These are phyloP conservation scores for Amphiprion ocellaris DNA, from an alignment of 2,113 vertebrate genomes.

Conservation along the genomic window DNA sequence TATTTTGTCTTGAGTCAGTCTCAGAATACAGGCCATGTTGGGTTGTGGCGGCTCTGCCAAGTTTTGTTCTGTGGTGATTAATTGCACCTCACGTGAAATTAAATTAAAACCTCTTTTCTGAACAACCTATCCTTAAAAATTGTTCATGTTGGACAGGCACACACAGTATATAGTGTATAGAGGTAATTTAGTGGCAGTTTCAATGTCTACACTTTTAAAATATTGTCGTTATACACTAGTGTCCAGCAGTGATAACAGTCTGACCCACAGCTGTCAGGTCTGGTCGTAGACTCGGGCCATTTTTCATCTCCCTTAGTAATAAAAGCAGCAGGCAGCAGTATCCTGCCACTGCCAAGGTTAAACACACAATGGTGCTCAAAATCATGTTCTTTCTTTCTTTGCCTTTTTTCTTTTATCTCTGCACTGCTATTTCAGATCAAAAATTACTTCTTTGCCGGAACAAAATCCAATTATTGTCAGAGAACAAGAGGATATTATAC, in stretches of 20 bases:
- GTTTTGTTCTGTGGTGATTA: not conserved
- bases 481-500: slow-evolving; percentile 19
- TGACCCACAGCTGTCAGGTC: slow-evolving; percentile 32
- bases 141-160: not conserved
- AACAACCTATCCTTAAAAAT: not conserved
- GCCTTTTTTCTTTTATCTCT: not conserved
- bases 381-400: slow-evolving; percentile 4
- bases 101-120: too few species aligned
- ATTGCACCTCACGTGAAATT: not conserved
- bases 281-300: slow-evolving; percentile 7
- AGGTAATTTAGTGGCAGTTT: too few species aligned
- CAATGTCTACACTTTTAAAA: not conserved
- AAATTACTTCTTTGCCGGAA: not conserved
- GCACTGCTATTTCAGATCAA: slow-evolving; percentile 17
- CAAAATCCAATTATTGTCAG: slow-evolving; percentile 23
- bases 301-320: slow-evolving; percentile 33
- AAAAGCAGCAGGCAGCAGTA: slow-evolving; percentile 35
- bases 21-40: not conserved
- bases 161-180: too few species aligned
- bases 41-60: not conserved
- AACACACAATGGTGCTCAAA: slow-evolving; percentile 28
- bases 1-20: slow-evolving; percentile 11
- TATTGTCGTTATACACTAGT: not conserved
- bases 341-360: slow-evolving; percentile 56
- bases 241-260: slow-evolving; percentile 14